Percentiles rank a stretch among this genome's conserved stretches.
Conservation (phyloP, 1,140 invertebrate species). For the Aphelenchoides avenae region DNA sequence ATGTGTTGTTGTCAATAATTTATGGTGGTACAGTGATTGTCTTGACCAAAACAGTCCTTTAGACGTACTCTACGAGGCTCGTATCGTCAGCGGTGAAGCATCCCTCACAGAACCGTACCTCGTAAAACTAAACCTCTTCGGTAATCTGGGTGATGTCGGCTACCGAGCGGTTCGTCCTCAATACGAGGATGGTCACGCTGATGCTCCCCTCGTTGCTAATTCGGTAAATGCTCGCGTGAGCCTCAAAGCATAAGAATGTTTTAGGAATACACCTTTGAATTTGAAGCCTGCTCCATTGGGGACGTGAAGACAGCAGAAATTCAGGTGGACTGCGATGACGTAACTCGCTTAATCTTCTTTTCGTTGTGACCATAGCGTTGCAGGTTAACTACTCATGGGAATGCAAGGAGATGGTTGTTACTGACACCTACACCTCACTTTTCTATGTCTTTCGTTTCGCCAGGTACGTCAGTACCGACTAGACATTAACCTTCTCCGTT, state of each 20-base stretch:
- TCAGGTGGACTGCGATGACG: conserved; percentile 12
- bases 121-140: conserved; percentile 34
- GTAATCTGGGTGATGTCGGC: conserved; percentile 38
- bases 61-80: conserved; percentile 40
- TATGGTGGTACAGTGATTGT: too few species aligned
- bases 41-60: conserved; percentile 3
- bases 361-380: neutral
- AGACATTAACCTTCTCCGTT: too few species aligned
- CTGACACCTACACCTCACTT: conserved; percentile 18
- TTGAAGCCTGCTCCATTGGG: conserved; percentile 44
- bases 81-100: conserved; percentile 29
- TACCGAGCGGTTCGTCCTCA: conserved; percentile 11
- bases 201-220: neutral
- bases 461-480: too few species aligned
- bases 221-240: too few species aligned
- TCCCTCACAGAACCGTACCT: neutral
- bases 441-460: conserved; percentile 35
- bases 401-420: conserved; percentile 35
- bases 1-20: too few species aligned
- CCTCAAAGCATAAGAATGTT: too few species aligned
- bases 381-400: conserved; percentile 30
- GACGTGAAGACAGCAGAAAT: conserved; percentile 34
- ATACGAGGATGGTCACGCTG: neutral
- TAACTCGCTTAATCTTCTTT: conserved; percentile 11
- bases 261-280: conserved; percentile 34